Conservation (phyloP, 2,797 vertebrate genomes). For the Danio kyathit region DNA sequence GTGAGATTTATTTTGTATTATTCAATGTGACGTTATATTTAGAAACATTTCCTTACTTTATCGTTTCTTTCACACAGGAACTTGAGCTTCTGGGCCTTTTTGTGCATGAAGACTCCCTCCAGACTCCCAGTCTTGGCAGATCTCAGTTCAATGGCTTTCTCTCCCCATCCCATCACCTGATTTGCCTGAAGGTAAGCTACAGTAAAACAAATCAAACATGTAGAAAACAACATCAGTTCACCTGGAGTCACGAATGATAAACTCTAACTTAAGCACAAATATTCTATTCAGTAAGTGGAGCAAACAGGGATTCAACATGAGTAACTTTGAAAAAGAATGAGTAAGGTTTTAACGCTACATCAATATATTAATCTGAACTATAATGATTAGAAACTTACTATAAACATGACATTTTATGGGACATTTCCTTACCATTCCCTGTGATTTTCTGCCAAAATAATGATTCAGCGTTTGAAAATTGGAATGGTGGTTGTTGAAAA, state of each 20-base stretch:
- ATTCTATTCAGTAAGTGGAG: not conserved
- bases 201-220: slow-evolving; percentile 21
- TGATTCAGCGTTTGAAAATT: too few species aligned
- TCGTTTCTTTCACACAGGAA: slow-evolving; percentile 95
- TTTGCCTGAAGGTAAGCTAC: slow-evolving; percentile 93
- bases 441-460: too few species aligned
- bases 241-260: not conserved
- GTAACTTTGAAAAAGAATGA: not conserved
- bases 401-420: too few species aligned
- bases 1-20: not conserved
- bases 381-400: too few species aligned
- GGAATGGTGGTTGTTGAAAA: too few species aligned
- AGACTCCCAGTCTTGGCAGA: slow-evolving; percentile 87
- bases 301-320: not conserved
- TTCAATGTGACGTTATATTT: not conserved
- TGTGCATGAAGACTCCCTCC: slow-evolving; percentile 95
- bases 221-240: slow-evolving; percentile 1
- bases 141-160: slow-evolving; percentile 91
- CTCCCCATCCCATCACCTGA: slow-evolving; percentile 95
- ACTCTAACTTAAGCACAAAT: not conserved
- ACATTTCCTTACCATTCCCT: too few species aligned
- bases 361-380: not conserved
- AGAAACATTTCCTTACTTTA: slow-evolving; percentile 81
- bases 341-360: not conserved
- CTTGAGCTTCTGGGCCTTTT: slow-evolving; percentile 94